These are phyloP conservation scores for Drosophila vallismaia DNA, from an alignment of 2,888 invertebrate genomes.

Conservation along the genomic window DNA sequence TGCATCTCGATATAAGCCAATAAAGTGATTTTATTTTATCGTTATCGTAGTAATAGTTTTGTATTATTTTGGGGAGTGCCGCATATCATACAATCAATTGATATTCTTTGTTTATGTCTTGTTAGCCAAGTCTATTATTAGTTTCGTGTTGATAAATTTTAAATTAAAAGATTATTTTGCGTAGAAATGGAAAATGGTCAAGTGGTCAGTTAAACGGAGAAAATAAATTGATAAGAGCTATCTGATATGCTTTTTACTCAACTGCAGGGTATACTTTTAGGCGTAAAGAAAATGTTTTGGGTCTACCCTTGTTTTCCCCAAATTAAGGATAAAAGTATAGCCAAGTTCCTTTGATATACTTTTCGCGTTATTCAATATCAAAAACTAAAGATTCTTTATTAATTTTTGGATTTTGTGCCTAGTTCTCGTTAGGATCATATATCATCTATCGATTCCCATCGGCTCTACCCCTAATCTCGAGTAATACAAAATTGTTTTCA, in stretches of 20 bases:
- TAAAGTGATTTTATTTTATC: neutral
- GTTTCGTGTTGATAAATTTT: neutral
- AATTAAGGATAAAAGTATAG: too few relatives aligned
- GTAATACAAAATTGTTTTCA: constrained; percentile 34
- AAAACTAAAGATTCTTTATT: neutral
- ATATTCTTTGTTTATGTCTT: neutral
- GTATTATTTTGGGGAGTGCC: neutral
- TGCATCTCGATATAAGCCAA: constrained; percentile 5
- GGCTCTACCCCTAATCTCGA: constrained; percentile 18
- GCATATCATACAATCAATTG: neutral
- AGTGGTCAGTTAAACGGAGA: neutral
- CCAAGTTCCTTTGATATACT: too few relatives aligned
- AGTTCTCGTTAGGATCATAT: constrained; percentile 9
- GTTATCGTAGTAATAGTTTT: neutral
- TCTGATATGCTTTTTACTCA: neutral
- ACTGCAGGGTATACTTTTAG: neutral
- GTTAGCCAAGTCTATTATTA: neutral
- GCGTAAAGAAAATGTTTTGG: neutral
- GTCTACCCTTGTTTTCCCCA: too few relatives aligned
- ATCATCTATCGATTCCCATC: constrained; percentile 4
- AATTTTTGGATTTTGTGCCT: neutral
- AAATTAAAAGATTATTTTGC: neutral
- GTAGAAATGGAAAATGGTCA: neutral
- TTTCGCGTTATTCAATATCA: neutral
- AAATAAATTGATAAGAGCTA: neutral